Percentiles rank a stretch among this genome's conserved stretches.
Evolutionary conservation across 64 coral and sea anemone species (phyloP).

Genomic region (Orbicella faveolata): DNA sequence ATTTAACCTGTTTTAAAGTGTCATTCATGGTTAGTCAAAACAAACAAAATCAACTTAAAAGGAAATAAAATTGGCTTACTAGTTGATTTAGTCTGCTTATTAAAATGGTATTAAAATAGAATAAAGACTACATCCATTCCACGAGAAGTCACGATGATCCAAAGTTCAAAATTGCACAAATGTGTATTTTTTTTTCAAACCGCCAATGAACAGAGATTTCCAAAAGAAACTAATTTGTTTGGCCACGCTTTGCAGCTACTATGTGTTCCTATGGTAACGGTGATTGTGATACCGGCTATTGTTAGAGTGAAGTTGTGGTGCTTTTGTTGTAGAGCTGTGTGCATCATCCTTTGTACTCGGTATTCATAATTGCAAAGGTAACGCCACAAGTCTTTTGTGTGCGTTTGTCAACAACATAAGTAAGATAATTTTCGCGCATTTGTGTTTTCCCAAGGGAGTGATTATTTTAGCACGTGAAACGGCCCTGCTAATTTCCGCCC

Average conservation of each 20-base stretch:
- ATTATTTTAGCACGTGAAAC: background rate
- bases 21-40: slow-evolving; percentile 2
- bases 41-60: slow-evolving; percentile 18
- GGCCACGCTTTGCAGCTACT: background rate
- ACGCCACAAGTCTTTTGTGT: slow-evolving; percentile 5
- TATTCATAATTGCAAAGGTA: slow-evolving; percentile 13
- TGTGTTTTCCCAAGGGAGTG: background rate
- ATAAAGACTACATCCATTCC: background rate
- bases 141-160: background rate
- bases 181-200: background rate
- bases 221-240: background rate
- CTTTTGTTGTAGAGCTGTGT: background rate
- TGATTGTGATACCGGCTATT: background rate
- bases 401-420: slow-evolving; percentile 5
- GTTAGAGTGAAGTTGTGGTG: background rate
- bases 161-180: background rate
- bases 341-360: slow-evolving; percentile 5
- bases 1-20: background rate
- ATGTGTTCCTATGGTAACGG: slow-evolving; percentile 27
- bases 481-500: background rate
- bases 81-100: background rate
- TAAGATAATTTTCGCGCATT: slow-evolving; percentile 21
- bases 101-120: slow-evolving; percentile 5
- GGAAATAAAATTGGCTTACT: background rate
- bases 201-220: background rate